Percentiles rank a stretch among this genome's conserved stretches.
phyloP scores from a whole-genome alignment of 2,113 vertebrate genomes.

The Melanocharis versteri region DNA sequence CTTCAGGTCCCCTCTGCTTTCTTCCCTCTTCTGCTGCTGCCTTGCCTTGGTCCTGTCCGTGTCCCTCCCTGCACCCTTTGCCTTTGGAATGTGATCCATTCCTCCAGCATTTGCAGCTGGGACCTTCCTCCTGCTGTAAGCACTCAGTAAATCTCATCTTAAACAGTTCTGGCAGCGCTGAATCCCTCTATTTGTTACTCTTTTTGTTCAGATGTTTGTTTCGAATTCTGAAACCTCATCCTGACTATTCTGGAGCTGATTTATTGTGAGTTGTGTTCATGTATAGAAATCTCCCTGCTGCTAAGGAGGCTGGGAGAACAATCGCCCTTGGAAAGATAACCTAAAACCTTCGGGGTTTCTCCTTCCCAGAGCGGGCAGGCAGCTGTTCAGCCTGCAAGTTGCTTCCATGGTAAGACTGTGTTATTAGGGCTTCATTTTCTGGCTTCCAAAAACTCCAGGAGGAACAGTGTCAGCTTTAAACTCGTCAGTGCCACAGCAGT shows the following conservation, averaged over 20 bases:
- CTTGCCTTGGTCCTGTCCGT: not conserved
- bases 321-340: not conserved
- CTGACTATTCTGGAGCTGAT: not conserved
- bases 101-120: not conserved
- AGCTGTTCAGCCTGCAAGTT: not conserved
- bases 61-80: not conserved
- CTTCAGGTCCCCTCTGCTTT: not conserved
- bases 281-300: not conserved
- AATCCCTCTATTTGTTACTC: not conserved
- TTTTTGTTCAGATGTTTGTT: not conserved
- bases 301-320: not conserved
- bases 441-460: not conserved
- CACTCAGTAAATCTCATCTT: not conserved
- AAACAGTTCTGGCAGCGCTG: not conserved
- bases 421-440: not conserved
- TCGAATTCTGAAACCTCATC: not conserved
- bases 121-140: not conserved
- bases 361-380: not conserved
- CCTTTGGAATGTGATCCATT: not conserved
- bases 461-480: not conserved
- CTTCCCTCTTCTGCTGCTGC: not conserved
- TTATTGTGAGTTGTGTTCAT: not conserved
- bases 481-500: not conserved
- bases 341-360: not conserved
- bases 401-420: not conserved